Conservation (phyloP, 2,113 vertebrate genomes). For the Passerina amoena region DNA sequence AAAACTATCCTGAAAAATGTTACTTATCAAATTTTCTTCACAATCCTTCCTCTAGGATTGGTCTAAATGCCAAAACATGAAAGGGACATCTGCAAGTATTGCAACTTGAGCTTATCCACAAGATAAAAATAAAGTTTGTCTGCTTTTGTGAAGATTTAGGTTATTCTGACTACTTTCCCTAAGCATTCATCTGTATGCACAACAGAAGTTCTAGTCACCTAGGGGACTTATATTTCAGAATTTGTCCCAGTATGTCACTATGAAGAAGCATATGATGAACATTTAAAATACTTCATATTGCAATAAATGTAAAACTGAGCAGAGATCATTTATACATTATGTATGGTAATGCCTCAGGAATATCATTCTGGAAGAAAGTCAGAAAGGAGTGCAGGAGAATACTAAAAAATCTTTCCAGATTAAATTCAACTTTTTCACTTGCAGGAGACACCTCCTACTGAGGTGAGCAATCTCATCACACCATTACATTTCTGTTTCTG, state of each 20-base stretch:
- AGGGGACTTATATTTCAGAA: background rate
- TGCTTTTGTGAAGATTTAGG: background rate
- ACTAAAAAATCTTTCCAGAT: constrained; percentile 16
- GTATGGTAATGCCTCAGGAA: constrained; percentile 40
- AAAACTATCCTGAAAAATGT: background rate
- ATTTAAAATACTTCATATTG: constrained; percentile 11
- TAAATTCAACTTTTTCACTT: constrained; percentile 24
- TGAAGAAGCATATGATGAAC: constrained; percentile 19
- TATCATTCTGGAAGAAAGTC: constrained; percentile 7
- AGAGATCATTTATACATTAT: constrained; percentile 41
- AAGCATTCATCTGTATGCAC: background rate
- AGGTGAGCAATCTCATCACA: constrained; percentile 3
- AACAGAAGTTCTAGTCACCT: background rate
- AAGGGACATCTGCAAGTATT: background rate
- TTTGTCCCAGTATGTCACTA: background rate
- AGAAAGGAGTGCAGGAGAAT: constrained; percentile 6
- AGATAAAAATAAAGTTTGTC: background rate
- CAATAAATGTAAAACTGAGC: constrained; percentile 31
- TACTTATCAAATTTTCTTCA: background rate
- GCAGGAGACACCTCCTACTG: background rate
- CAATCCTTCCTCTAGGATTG: background rate
- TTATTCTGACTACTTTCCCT: background rate
- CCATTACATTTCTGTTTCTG: constrained; percentile 23
- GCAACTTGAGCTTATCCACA: background rate
- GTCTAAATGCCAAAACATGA: background rate